Evolutionary conservation across 2,797 vertebrate species (phyloP), one percentile per base, ranked within the genome.

Genomic region (Coranthus polyacanthus): DNA sequence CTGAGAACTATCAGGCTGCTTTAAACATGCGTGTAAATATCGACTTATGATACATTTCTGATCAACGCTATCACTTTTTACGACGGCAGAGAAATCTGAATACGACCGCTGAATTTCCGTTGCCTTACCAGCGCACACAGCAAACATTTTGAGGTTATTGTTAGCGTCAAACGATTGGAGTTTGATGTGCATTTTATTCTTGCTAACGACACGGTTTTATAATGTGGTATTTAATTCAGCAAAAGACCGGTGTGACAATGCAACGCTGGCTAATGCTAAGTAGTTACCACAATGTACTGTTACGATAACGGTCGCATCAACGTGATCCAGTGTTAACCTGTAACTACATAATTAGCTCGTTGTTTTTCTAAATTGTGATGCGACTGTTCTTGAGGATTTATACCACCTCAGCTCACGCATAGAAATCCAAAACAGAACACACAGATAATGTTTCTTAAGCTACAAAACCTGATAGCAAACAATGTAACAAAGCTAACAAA

Each of bases 401-500:
- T 47, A 10, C 10, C 29, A 29, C 9, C 12, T 21, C 8, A 15
- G 1, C 11, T 12, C 3, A 21, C 5, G 44, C 50, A 17, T 12
- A 7, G 17, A 0, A 29, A 26, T 2, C 17, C n/a, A 49, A 13
- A 50, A 29, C 15, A 2, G 0, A 26, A 44, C 32, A 17, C 6
- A 2, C 2, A 4, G 6, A 17, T n/a, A n/a, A n/a, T n/a, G 21
- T 55, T 16, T 51, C 38, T 29, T 70, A n/a, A n/a, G n/a, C n/a
- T 2, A 61, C 36, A 46, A 32, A 68, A 71, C 53, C 42, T 54
- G 53, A 17, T 5, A 39, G 58, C 61, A 70, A 76, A 29, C 32
- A 55, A 1, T 8, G 12, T 4, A 9, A 49, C n/a, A n/a, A n/a
- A n/a, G n/a, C n/a, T n/a, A n/a, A n/a, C n/a, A n/a, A n/a, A n/a